phyloP scores from a whole-genome alignment of 2,113 vertebrate genomes.

The Murina feae region DNA sequence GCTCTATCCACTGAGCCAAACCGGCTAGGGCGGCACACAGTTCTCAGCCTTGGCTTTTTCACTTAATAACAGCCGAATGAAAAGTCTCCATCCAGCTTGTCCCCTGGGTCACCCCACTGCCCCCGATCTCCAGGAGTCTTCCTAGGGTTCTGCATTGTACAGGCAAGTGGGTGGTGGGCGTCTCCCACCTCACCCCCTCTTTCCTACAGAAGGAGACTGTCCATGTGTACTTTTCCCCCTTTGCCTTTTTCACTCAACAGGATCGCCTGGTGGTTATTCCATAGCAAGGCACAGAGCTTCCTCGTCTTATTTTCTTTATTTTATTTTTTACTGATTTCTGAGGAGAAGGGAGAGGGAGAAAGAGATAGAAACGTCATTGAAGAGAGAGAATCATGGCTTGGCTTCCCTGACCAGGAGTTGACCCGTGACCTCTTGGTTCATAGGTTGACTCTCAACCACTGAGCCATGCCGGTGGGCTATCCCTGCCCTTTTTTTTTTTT shows the following conservation, averaged over 20 bases:
- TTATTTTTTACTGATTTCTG: too few species aligned
- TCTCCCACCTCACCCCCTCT: not conserved
- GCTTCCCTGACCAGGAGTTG: too few species aligned
- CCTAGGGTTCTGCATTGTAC: not conserved
- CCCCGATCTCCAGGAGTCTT: not conserved
- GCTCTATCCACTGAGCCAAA: too few species aligned
- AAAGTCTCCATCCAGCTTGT: not conserved
- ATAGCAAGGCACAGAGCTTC: not conserved
- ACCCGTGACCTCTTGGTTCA: too few species aligned
- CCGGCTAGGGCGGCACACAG: not conserved
- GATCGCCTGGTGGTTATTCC: not conserved
- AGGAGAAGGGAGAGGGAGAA: too few species aligned
- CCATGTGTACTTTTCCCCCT: accelerated
- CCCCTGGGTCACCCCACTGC: not conserved
- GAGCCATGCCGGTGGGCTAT: too few species aligned
- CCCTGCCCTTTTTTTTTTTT: too few species aligned
- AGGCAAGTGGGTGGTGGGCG: not conserved
- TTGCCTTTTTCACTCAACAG: not conserved
- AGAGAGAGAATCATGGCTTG: too few species aligned
- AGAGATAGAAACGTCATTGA: too few species aligned
- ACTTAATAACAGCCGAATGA: not conserved
- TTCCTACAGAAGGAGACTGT: not conserved
- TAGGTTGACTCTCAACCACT: too few species aligned
- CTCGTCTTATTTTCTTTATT: not conserved
- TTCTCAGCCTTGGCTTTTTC: not conserved